Percentiles rank a stretch among this genome's conserved stretches.
Conservation (phyloP, 2,113 vertebrate genomes). For the Dasyornis broadbenti region DNA sequence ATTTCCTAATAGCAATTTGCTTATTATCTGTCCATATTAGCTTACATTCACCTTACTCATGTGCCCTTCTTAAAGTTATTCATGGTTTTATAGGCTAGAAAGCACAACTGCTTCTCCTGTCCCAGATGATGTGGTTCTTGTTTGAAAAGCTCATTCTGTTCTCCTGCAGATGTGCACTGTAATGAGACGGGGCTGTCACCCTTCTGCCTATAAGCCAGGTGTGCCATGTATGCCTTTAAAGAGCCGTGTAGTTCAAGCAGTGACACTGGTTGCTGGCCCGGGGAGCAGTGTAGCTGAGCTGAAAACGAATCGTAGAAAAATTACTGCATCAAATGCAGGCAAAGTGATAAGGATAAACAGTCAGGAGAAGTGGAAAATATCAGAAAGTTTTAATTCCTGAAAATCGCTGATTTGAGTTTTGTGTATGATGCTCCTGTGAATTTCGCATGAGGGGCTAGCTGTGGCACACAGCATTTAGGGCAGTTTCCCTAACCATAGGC, state of each 20-base stretch:
- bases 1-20: background rate
- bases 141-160: background rate
- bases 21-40: background rate
- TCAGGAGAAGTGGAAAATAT: background rate
- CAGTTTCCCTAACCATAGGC: background rate
- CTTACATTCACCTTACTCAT: background rate
- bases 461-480: background rate
- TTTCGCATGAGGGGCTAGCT: background rate
- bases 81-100: background rate
- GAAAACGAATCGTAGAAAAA: background rate
- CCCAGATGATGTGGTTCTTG: background rate
- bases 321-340: fast-evolving
- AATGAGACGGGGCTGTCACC: background rate
- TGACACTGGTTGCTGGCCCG: background rate
- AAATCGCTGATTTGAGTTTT: background rate
- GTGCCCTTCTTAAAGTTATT: background rate
- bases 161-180: fast-evolving
- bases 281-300: background rate
- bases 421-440: background rate
- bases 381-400: background rate
- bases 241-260: background rate
- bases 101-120: background rate
- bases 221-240: background rate
- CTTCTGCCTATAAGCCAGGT: background rate
- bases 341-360: background rate